Evolutionary conservation across 2,113 vertebrate genomes (phyloP).

Genomic region (Syrrhaptes paradoxus): DNA sequence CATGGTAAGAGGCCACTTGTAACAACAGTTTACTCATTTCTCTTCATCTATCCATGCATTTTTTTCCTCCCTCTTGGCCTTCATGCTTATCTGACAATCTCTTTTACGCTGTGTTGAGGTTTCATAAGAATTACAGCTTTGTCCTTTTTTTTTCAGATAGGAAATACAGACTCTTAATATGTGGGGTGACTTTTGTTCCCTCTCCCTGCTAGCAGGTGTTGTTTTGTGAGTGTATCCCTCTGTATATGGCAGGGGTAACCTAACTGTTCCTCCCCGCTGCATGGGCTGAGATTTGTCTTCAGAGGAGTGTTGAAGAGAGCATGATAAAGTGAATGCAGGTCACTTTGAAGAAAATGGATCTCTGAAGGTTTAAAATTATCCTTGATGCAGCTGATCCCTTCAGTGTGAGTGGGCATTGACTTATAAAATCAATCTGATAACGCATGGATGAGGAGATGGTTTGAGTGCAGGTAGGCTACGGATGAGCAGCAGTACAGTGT

Average conservation of each 20-base stretch:
- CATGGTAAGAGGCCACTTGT: background rate
- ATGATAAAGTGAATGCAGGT: background rate
- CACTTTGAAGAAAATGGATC: background rate
- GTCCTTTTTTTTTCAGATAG: background rate
- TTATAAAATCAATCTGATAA: background rate
- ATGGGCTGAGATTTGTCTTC: background rate
- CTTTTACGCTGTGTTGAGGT: background rate
- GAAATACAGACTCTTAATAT: background rate
- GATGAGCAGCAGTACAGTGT: background rate
- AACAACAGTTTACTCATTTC: background rate
- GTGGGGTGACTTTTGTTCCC: background rate
- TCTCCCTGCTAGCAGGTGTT: background rate
- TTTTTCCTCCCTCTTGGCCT: background rate
- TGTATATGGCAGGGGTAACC: background rate
- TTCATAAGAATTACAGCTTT: background rate
- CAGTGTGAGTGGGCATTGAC: background rate
- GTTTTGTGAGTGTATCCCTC: background rate
- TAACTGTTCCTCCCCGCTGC: background rate
- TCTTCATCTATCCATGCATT: background rate
- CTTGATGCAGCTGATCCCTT: background rate
- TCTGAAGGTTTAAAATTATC: background rate
- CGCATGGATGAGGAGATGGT: background rate
- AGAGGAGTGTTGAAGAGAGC: background rate
- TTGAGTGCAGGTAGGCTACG: fast-evolving
- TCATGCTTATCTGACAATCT: background rate